Evolutionary conservation across 1,140 invertebrate genomes (phyloP), one percentile per base, ranked within the genome.

Genomic region (Drosophila kurseongensis): DNA sequence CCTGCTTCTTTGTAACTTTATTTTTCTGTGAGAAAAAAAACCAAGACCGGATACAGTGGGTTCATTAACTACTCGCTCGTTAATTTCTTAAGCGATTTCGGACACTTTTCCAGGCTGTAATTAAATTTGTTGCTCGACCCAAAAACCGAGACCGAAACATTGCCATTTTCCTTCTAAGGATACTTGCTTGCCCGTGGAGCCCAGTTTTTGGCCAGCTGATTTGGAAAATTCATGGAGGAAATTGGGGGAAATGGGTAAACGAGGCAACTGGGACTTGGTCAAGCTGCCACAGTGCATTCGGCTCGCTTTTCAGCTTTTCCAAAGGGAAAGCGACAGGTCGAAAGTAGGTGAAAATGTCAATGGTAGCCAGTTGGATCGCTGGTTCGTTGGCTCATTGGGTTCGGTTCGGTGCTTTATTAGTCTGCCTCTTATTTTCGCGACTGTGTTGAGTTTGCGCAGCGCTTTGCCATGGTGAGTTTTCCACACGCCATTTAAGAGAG

Each of bases 21-120:
- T 80, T 85, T 29, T 13, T 13, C 9, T 6, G 4, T 13, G 9
- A 16, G 14, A 27, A 10, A 51, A 51, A 35, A 5, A 1, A 5
- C 1, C 12, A 18, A 36, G 13, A 55, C n/a, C 41, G 57, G 57
- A 65, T 68, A 59, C 59, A 36, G 14, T 8, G 16, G 38, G 48
- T 61, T 84, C 81, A 85, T 84, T 84, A 85, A 85, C 77, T 75
- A 74, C 45, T 55, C 7, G 72, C 58, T 85, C 77, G 81, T 84
- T 84, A 77, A 84, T 84, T 84, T 84, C 81, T 58, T 44, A 72
- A 41, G 55, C 68, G 45, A 59, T 72, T 72, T 32, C 14, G 61
- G 45, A 18, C 45, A 48, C 57, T 58, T 41, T 45, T 7, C 35
- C 35, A 59, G 36, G 18, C 29, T 58, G 54, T 72, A 72, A 72